Percentiles rank a stretch among this genome's conserved stretches.
Evolutionary conservation across 2,113 vertebrate genomes (phyloP).

Genomic region (Plecturocebus donacophilus): DNA sequence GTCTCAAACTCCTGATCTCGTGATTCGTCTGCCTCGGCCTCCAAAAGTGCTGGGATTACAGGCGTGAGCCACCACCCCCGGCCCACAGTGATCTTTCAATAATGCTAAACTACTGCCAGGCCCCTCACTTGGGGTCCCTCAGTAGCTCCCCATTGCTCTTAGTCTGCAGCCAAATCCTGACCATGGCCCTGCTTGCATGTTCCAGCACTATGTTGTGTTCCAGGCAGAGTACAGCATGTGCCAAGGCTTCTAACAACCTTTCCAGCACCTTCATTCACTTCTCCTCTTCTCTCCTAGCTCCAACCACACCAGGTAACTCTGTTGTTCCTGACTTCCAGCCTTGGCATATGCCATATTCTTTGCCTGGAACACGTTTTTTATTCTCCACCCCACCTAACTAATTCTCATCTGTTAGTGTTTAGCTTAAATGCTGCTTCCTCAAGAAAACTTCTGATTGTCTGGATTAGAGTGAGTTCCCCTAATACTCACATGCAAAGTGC

Average conservation of each 20-base stretch:
- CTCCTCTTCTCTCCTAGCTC: neutral
- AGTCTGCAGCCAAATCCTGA: neutral
- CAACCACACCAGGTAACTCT: neutral
- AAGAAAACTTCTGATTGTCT: neutral
- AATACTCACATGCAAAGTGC: neutral
- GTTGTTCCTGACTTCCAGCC: neutral
- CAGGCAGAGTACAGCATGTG: no score
- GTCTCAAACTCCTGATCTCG: neutral
- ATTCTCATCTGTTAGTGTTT: neutral
- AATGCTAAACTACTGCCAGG: neutral
- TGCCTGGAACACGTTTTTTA: neutral
- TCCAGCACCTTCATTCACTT: neutral
- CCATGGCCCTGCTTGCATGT: fast-evolving
- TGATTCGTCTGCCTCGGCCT: neutral
- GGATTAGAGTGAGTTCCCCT: no score
- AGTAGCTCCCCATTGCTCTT: neutral
- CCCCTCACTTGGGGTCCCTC: no score
- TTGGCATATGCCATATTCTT: neutral
- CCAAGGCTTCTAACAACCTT: neutral
- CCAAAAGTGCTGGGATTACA: no score
- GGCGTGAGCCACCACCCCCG: no score
- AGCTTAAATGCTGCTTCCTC: neutral
- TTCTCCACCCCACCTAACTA: neutral
- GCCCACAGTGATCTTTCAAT: neutral
- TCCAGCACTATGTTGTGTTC: neutral